Evolutionary conservation across 2,797 vertebrate genomes (phyloP).

Genomic region (Myotis myotis): DNA sequence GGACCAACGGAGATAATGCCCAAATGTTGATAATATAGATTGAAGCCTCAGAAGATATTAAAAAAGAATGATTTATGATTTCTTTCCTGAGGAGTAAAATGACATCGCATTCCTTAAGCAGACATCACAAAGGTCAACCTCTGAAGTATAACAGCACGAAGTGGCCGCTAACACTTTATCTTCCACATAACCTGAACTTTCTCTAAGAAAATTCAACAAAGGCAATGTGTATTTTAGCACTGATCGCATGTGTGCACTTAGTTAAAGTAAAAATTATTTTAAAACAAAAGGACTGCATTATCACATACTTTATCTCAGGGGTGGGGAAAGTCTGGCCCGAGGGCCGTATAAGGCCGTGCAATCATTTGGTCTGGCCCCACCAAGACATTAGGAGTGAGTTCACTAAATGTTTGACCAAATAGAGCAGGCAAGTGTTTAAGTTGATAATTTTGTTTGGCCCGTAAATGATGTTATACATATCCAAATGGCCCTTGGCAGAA

Average conservation of each 20-base stretch:
- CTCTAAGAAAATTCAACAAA: slow-evolving; percentile 3
- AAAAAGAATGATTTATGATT: not conserved
- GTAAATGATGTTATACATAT: no score
- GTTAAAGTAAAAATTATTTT: not conserved
- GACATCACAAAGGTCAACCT: slow-evolving; percentile 59
- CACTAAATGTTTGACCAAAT: no score
- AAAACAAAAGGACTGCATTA: not conserved
- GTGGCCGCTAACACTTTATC: slow-evolving; percentile 50
- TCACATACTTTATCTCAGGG: not conserved
- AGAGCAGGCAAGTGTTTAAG: no score
- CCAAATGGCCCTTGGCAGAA: no score
- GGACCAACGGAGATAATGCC: not conserved
- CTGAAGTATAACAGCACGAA: slow-evolving; percentile 48
- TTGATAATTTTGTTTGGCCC: no score
- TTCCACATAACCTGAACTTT: slow-evolving; percentile 49
- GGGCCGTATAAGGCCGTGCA: no score
- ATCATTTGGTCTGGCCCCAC: no score
- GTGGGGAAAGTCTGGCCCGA: no score
- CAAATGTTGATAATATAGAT: not conserved
- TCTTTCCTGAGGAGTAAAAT: slow-evolving; percentile 58
- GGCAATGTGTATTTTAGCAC: not conserved
- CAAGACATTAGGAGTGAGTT: no score
- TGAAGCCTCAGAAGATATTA: not conserved
- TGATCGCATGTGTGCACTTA: not conserved
- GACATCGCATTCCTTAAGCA: slow-evolving; percentile 34